These are phyloP conservation scores for Dallia pectoralis DNA, from an alignment of 2,797 vertebrate genomes.

Conservation along the genomic window DNA sequence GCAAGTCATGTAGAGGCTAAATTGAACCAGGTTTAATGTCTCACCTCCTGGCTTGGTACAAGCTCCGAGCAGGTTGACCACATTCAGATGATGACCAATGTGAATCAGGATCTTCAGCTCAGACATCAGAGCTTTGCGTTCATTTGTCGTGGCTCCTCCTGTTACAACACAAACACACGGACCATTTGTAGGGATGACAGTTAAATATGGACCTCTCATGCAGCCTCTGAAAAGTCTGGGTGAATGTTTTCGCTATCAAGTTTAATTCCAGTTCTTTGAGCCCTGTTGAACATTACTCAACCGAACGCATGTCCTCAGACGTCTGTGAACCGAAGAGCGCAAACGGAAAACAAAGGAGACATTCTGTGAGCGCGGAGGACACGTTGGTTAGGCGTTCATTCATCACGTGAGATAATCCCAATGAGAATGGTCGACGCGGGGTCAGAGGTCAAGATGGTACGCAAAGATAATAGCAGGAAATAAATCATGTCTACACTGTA, in stretches of 20 bases:
- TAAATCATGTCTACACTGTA: conserved; percentile 6
- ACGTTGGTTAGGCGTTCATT: conserved; percentile 10
- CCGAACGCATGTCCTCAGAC: background rate
- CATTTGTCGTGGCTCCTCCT: conserved; percentile 92
- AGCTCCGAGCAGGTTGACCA: conserved; percentile 92
- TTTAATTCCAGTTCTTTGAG: background rate
- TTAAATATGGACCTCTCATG: background rate
- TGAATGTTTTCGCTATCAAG: background rate
- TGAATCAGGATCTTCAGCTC: conserved; percentile 96
- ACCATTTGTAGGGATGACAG: background rate
- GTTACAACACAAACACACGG: conserved; percentile 41
- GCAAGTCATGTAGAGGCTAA: background rate
- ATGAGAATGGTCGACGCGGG: conserved; percentile 11
- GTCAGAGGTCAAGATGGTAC: conserved; percentile 17
- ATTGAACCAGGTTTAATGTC: conserved; percentile 21
- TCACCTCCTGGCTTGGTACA: conserved; percentile 94
- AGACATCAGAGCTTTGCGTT: conserved; percentile 93
- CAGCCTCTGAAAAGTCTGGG: background rate
- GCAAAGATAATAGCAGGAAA: conserved; percentile 25
- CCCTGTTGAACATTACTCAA: conserved; percentile 25
- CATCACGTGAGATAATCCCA: conserved; percentile 22
- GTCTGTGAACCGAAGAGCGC: conserved; percentile 16
- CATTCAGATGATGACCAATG: conserved; percentile 94
- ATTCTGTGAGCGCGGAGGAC: conserved; percentile 15
- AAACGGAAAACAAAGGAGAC: conserved; percentile 12